Conservation (phyloP, 53 echinoderm and acorn worm genomes). For the Glandiceps talaboti region DNA sequence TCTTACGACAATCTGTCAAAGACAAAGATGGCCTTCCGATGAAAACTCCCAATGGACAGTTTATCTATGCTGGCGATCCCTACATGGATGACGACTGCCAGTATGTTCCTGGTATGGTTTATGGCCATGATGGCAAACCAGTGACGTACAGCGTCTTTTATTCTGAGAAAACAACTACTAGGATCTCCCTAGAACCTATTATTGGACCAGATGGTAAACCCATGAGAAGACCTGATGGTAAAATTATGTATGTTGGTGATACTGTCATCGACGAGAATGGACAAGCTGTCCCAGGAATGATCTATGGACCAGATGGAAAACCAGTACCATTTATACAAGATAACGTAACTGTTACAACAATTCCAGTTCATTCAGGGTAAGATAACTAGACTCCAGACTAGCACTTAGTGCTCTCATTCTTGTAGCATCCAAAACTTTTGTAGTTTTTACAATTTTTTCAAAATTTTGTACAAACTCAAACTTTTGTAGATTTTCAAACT, state of each 20-base stretch:
- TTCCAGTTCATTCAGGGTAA: conserved; percentile 82
- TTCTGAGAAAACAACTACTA: conserved; percentile 12
- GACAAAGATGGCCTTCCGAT: conserved; percentile 7
- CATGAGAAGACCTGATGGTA: conserved; percentile 40
- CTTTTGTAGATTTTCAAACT: no score
- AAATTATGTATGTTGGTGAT: conserved; percentile 28
- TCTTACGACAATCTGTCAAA: background rate
- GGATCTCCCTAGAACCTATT: conserved; percentile 18
- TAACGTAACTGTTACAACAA: conserved; percentile 41
- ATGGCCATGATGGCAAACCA: conserved; percentile 43
- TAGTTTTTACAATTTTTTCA: no score
- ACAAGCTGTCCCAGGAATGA: conserved; percentile 37
- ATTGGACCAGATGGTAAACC: conserved; percentile 17
- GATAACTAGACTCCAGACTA: no score
- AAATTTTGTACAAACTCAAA: no score
- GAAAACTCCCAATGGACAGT: conserved; percentile 39
- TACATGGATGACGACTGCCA: conserved; percentile 47
- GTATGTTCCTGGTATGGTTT: conserved; percentile 46
- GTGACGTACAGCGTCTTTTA: conserved; percentile 52
- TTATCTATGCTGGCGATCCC: conserved; percentile 32
- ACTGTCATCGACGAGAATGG: conserved; percentile 48
- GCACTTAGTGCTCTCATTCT: no score
- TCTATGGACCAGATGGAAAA: conserved; percentile 49
- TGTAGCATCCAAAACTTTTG: no score
- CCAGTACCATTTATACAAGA: conserved; percentile 37